Conservation (phyloP, 2,888 invertebrate species). For the Lasius fuliginosus region DNA sequence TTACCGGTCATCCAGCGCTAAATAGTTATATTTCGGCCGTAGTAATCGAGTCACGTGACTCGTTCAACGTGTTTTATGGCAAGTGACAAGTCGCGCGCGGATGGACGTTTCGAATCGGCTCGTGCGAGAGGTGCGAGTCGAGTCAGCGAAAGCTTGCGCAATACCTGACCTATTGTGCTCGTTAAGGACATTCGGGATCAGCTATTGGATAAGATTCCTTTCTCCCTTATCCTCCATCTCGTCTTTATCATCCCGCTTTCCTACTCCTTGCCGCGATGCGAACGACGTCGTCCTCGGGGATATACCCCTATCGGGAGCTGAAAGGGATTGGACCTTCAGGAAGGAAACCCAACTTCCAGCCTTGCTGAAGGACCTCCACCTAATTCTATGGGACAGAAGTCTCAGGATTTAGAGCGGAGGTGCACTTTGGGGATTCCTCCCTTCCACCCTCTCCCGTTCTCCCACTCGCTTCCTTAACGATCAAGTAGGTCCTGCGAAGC, state of each 20-base stretch:
- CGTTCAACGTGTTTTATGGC: conserved; percentile 56
- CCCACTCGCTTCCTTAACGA: conserved; percentile 71
- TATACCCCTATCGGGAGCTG: conserved; percentile 67
- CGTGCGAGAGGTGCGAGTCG: conserved; percentile 65
- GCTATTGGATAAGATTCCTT: conserved; percentile 70
- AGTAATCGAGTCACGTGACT: conserved; percentile 60
- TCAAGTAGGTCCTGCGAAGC: conserved; percentile 74
- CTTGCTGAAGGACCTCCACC: conserved; percentile 58
- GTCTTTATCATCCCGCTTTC: conserved; percentile 62
- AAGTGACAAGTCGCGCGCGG: conserved; percentile 21
- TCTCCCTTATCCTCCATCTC: conserved; percentile 66
- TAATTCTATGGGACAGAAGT: conserved; percentile 68
- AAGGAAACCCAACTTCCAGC: conserved; percentile 43
- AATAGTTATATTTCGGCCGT: conserved; percentile 61
- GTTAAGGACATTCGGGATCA: conserved; percentile 77
- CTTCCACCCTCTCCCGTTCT: conserved; percentile 8
- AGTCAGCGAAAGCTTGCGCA: conserved; percentile 81
- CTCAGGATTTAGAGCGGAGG: conserved; percentile 77
- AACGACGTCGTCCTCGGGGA: conserved; percentile 62
- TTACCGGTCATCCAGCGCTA: conserved; percentile 60
- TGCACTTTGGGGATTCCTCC: conserved; percentile 80
- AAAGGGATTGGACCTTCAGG: conserved; percentile 74
- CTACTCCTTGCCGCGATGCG: conserved; percentile 49
- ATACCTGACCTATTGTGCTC: conserved; percentile 81
- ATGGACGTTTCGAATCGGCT: conserved; percentile 57